Base-by-base conservation (phyloP, 2,797 vertebrate species). In the Cichlasoma orientale region DNA sequence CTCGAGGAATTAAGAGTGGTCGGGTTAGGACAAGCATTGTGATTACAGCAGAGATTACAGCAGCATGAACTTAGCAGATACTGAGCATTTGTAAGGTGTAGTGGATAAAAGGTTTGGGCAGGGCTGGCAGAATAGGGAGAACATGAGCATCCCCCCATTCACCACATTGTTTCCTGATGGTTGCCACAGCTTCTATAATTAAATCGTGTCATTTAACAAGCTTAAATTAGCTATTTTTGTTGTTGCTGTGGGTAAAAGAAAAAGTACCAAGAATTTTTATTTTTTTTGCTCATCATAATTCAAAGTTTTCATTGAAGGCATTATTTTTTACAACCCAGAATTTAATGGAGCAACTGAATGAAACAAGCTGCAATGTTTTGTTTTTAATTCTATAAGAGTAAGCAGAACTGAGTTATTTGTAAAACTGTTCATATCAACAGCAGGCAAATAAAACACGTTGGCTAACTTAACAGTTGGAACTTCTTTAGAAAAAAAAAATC, bases 1-100 rank as follows among this genome's bases (percentile, higher is more conserved):
- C 72, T 52, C 57, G 72, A 84, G 82, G 87, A 83, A 78, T 84
- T 85, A 83, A 77, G 63, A 84, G 73, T 10, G 25, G 83, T 90
- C 78, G 69, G 82, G 76, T 70, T 79, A 83, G 85, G 87, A 85
- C 74, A 69, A 81, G 78, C 54, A 23, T 56, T 84, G 76, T 33
- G 82, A 87, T 80, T 72, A 76, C 71, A 80, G 36, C 75, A 38
- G 82, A 88, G 82, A 86, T 85, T 80, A 84, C 53, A 54, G 44
- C 57, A 63, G 73, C 36, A 36, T 47, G 73, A 75, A 82, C 13
- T 66, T 31, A 73, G 58, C 74, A 74, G 58, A 8, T 23, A 54
- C 53, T 58, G 52, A 72, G 19, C 69, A 31, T 71, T 66, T 72
- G 77, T 63, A 58, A 58, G 50, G 54, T 72, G 29, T 33, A 74